Evolutionary conservation across 2,888 invertebrate species (phyloP).

Genomic region (Calameuta pallipes): DNA sequence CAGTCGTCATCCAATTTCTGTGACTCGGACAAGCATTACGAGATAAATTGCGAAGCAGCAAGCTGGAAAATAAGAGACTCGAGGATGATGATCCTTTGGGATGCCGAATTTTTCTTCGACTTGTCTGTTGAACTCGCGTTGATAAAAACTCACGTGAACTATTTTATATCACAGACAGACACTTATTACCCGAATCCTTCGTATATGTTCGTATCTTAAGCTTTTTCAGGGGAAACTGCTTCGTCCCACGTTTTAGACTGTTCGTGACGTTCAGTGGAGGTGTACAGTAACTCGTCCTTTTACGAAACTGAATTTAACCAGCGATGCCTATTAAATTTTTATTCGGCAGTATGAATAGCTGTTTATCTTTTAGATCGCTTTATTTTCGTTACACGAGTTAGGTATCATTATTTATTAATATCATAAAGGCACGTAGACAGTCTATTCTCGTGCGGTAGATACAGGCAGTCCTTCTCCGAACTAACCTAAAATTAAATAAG

Average conservation of each 20-base stretch:
- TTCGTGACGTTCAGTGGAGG: not conserved
- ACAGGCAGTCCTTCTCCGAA: not conserved
- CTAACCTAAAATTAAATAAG: not conserved
- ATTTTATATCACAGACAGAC: not conserved
- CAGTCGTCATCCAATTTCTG: conserved; percentile 27
- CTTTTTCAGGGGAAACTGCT: not conserved
- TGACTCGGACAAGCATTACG: not conserved
- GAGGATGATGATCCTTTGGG: not conserved
- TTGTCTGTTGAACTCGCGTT: not conserved
- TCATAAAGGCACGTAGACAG: not conserved
- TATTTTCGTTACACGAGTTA: not conserved
- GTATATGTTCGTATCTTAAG: not conserved
- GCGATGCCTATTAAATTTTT: not conserved
- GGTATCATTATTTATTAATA: not conserved
- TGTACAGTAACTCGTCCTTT: not conserved
- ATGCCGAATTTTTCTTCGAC: not conserved
- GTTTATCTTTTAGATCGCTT: not conserved
- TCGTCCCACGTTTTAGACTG: not conserved
- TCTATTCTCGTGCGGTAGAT: not conserved
- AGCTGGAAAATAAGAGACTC: not conserved
- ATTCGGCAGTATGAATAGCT: not conserved
- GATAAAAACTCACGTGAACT: not conserved
- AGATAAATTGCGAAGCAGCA: not conserved
- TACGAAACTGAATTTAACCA: not conserved
- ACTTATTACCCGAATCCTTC: not conserved